phyloP scores from a whole-genome alignment of 2,113 vertebrate species.

The Tachysurus vachellii region DNA sequence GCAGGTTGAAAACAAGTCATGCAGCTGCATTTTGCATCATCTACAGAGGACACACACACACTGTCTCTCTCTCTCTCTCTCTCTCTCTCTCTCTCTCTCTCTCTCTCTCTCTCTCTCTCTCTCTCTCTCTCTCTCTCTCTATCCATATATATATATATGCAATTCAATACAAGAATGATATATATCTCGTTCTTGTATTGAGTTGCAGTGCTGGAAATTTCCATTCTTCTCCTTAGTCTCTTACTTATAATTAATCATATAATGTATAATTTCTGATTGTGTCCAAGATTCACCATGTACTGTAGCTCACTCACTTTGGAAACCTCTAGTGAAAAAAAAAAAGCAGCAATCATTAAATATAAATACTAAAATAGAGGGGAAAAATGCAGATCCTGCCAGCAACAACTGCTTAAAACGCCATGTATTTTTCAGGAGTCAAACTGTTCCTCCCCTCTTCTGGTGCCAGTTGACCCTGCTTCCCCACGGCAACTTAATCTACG shows the following conservation, averaged over 20 bases:
- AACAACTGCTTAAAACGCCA: conserved; percentile 16
- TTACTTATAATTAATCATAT: background rate
- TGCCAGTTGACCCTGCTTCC: conserved; percentile 47
- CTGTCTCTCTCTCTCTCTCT: too few species aligned
- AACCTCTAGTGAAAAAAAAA: background rate
- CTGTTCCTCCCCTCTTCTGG: conserved; percentile 51
- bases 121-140: background rate
- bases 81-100: background rate
- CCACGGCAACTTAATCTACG: conserved; percentile 55
- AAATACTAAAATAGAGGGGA: too few species aligned
- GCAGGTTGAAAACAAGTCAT: too few species aligned
- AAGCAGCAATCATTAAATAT: background rate
- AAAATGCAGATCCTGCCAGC: background rate
- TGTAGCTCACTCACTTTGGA: background rate
- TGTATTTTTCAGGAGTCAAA: conserved; percentile 26
- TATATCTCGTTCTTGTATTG: background rate
- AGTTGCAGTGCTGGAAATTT: background rate
- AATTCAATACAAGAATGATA: too few species aligned
- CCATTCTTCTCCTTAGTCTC: background rate
- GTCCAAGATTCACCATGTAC: background rate
- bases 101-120: background rate
- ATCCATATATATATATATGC: too few species aligned
- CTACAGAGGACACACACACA: too few species aligned
- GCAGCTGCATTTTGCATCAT: too few species aligned
- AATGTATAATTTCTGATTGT: background rate